These are phyloP conservation scores for Aspidoscelis tigris DNA, from an alignment of 2,113 vertebrate species.

Conservation along the genomic window DNA sequence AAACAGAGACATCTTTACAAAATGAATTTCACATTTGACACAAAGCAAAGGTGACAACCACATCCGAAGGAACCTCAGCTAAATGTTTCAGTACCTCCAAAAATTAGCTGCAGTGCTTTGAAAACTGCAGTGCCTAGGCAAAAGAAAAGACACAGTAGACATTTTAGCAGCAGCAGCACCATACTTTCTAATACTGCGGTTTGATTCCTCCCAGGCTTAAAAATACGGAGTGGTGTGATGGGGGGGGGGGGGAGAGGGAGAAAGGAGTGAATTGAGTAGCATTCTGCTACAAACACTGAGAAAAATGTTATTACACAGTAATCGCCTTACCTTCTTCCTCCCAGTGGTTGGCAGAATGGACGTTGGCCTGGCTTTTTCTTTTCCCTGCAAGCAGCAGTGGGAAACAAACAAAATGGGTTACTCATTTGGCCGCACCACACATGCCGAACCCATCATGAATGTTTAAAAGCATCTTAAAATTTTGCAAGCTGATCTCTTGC, in stretches of 20 bases:
- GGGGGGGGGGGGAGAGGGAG: too few relatives aligned
- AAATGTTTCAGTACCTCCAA: slow-evolving; percentile 61
- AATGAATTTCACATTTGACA: slow-evolving; percentile 72
- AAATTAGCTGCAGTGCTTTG: slow-evolving; percentile 60
- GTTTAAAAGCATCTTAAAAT: slow-evolving; percentile 29
- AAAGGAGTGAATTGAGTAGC: too few relatives aligned
- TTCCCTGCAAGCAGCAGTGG: slow-evolving; percentile 13
- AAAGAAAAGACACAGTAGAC: slow-evolving; percentile 51
- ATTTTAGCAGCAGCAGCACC: slow-evolving; percentile 32
- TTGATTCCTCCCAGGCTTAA: slow-evolving; percentile 48
- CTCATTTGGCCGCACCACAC: not conserved
- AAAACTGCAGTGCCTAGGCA: slow-evolving; percentile 45
- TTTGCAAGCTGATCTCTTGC: slow-evolving; percentile 26
- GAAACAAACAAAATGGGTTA: slow-evolving; percentile 18
- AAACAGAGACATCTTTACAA: slow-evolving; percentile 80
- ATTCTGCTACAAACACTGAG: slow-evolving; percentile 5
- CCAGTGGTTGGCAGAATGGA: slow-evolving; percentile 8
- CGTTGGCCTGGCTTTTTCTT: slow-evolving; percentile 34
- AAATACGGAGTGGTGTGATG: not conserved
- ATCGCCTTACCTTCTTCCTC: slow-evolving; percentile 61
- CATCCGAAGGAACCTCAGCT: slow-evolving; percentile 58
- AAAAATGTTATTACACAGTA: slow-evolving; percentile 34
- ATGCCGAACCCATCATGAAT: not conserved
- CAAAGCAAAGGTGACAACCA: slow-evolving; percentile 76
- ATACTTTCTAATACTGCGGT: slow-evolving; percentile 34